Evolutionary conservation across 2,113 vertebrate species (phyloP).

Genomic region (Cinclus cinclus): DNA sequence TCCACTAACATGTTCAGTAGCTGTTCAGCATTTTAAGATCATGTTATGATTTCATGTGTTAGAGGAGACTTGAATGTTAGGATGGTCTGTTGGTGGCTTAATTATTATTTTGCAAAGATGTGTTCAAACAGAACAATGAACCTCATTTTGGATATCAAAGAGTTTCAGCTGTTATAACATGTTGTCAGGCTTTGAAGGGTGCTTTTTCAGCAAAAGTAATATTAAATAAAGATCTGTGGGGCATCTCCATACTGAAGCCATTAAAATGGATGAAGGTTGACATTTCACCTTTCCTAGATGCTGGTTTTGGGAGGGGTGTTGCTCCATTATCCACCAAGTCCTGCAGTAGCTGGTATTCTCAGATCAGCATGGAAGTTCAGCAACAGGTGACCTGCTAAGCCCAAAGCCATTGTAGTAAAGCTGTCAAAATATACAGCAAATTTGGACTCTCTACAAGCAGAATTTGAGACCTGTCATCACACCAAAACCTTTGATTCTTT

Average conservation of each 20-base stretch:
- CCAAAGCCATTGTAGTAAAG: neutral
- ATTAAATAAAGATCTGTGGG: neutral
- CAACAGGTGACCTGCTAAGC: neutral
- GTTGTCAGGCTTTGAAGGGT: neutral
- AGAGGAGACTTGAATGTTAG: neutral
- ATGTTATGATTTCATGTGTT: neutral
- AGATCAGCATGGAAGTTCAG: neutral
- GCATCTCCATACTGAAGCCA: neutral
- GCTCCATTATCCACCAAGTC: neutral
- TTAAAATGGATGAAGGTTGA: neutral
- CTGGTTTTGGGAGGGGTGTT: neutral
- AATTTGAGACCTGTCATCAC: conserved; percentile 45
- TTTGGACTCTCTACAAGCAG: neutral
- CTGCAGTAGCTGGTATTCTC: neutral
- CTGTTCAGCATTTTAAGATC: neutral
- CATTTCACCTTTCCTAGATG: neutral
- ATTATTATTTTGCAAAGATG: neutral
- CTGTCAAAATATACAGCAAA: conserved; percentile 29
- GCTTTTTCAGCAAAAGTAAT: neutral
- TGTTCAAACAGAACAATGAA: neutral
- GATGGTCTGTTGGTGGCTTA: neutral
- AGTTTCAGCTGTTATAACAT: neutral
- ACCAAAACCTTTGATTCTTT: conserved; percentile 52
- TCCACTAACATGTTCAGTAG: neutral
- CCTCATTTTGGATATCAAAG: neutral